Conservation (phyloP, 2,888 invertebrate genomes). For the Nymphalis c-album region DNA sequence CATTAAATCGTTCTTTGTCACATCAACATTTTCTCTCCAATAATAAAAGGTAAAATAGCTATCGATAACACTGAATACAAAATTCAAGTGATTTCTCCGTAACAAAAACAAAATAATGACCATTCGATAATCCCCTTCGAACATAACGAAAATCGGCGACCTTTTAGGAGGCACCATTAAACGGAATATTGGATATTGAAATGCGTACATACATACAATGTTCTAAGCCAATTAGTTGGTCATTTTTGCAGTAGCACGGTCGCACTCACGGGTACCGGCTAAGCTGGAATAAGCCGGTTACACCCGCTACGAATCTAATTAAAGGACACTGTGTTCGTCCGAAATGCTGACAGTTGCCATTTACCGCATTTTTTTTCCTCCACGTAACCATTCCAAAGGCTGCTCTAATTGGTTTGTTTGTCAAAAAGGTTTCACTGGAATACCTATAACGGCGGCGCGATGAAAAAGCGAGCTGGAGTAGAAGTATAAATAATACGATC, state of each 20-base stretch:
- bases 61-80: background rate
- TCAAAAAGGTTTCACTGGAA: constrained; percentile 39
- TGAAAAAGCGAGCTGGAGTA: constrained; percentile 30
- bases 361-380: constrained; percentile 61
- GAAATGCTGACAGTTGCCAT: constrained; percentile 75
- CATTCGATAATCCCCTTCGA: constrained; percentile 42
- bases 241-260: constrained; percentile 75
- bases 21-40: background rate
- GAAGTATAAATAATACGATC: constrained; percentile 70
- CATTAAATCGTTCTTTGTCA: too few relatives aligned
- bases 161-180: constrained; percentile 65
- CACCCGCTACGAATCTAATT: constrained; percentile 78
- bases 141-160: constrained; percentile 43
- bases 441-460: constrained; percentile 30
- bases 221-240: constrained; percentile 80
- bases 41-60: background rate
- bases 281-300: constrained; percentile 79
- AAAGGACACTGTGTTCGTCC: constrained; percentile 73
- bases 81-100: constrained; percentile 14
- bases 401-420: constrained; percentile 67
- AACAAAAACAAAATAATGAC: constrained; percentile 35
- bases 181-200: constrained; percentile 73
- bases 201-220: constrained; percentile 66
- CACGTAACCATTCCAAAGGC: constrained; percentile 59
- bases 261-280: constrained; percentile 64